Base-by-base conservation (phyloP, 2,113 vertebrate genomes). In the Fulmarus glacialis region DNA sequence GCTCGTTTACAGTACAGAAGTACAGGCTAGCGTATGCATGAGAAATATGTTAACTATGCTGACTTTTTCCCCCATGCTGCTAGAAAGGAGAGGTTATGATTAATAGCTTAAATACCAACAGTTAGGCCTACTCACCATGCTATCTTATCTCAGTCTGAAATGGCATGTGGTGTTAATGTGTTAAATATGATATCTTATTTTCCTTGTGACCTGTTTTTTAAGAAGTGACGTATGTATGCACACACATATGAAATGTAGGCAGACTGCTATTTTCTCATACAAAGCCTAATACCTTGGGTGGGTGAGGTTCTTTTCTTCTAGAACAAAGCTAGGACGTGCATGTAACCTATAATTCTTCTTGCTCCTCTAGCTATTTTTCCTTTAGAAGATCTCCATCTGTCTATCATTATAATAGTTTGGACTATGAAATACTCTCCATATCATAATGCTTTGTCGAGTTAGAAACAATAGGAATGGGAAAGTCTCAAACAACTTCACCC, bases 61-160 rank as follows among this genome's bases (percentile, higher is more conserved):
- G 89, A 67, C 43, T 66, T 96, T 95, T 27, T 11, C 74, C 91
- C 93, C 59, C 70, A 26, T 68, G 64, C 72, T 96, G 71, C 64
- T 93, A 23, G 84, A 82, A 96, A 85, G 22, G 77, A 94, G 64
- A 84, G 43, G 64, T 87, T 93, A 72, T 96, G 95, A 97, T 96
- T 95, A 95, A 97, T 93, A 91, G 75, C 36, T 87, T 89, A 73
- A 92, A 94, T 94, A 90, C 68, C 89, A 96, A 50, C 50, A 79
- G 90, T 88, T 80, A 85, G 72, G 50, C 40, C 70, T 87, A 62
- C 82, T 83, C 62, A 50, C 92, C 56, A 78, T 48, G 48, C 60
- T 94, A 92, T 96, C 96, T 96, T 94, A 97, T 96, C 93, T 90
- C 53, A 42, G 83, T 95, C 90, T 95, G 68, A 92, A 94, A 91